Percentiles rank a stretch among this genome's conserved stretches.
Conservation (phyloP, 2,888 invertebrate genomes). For the Phengaris arion region DNA sequence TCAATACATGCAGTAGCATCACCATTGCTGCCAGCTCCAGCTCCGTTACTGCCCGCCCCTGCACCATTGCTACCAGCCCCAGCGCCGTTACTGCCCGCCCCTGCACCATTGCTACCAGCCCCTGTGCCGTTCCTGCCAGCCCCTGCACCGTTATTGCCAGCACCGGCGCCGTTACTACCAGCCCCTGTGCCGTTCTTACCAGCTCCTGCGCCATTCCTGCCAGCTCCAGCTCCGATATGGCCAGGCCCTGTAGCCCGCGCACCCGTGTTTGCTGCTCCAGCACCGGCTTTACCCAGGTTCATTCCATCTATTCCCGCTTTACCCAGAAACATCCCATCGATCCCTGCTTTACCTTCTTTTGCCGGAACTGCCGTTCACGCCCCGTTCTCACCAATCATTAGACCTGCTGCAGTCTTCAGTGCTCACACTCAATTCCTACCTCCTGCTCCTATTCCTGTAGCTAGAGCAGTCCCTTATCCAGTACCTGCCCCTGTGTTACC, state of each 20-base stretch:
- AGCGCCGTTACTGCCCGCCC: slow-evolving; percentile 36
- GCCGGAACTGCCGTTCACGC: slow-evolving; percentile 44
- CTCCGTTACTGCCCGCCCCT: slow-evolving; percentile 38
- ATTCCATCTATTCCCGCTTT: slow-evolving; percentile 32
- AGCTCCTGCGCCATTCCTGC: slow-evolving; percentile 39
- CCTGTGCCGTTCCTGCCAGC: slow-evolving; percentile 46
- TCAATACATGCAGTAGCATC: slow-evolving; percentile 68
- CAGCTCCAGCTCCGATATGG: slow-evolving; percentile 41
- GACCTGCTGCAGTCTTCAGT: slow-evolving; percentile 45
- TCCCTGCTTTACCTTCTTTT: slow-evolving; percentile 42
- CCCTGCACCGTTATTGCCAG: slow-evolving; percentile 45
- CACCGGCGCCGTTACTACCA: slow-evolving; percentile 42
- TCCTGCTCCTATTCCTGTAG: slow-evolving; percentile 40
- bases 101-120: slow-evolving; percentile 43
- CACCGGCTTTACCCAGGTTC: slow-evolving; percentile 43
- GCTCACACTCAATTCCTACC: slow-evolving; percentile 48
- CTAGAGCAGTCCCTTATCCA: slow-evolving; percentile 18
- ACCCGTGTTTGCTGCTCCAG: slow-evolving; percentile 43
- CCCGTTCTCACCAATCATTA: slow-evolving; percentile 51
- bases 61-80: slow-evolving; percentile 46
- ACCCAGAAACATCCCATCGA: slow-evolving; percentile 36
- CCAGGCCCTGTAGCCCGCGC: slow-evolving; percentile 38
- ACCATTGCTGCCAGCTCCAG: slow-evolving; percentile 44
- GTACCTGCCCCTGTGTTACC: slow-evolving; percentile 34
- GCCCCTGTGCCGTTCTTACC: slow-evolving; percentile 40